Evolutionary conservation across 2,113 vertebrate species (phyloP).

Genomic region (Eublepharis macularius): DNA sequence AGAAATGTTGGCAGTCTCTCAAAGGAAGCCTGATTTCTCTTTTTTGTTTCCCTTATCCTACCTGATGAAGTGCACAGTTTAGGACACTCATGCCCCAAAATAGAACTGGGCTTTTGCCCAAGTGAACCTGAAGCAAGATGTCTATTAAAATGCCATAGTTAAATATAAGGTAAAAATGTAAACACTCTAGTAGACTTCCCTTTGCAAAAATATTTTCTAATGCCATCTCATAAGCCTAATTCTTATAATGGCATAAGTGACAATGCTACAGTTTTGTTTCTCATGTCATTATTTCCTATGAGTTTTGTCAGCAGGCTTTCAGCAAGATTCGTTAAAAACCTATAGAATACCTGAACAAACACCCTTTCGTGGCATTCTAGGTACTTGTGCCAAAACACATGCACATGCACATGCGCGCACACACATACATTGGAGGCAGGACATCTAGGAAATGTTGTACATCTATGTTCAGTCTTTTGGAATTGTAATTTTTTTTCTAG

Average conservation of each 20-base stretch:
- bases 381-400: neutral
- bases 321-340: constrained; percentile 53
- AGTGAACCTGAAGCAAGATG: constrained; percentile 24
- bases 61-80: constrained; percentile 49
- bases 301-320: constrained; percentile 35
- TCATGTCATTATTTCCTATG: constrained; percentile 18
- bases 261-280: constrained; percentile 18
- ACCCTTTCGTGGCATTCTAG: constrained; percentile 15
- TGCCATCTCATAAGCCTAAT: neutral
- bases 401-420: neutral
- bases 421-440: too few species aligned
- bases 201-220: constrained; percentile 38
- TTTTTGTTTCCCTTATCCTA: constrained; percentile 45
- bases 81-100: constrained; percentile 53
- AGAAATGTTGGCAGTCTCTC: neutral
- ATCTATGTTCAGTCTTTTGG: constrained; percentile 76
- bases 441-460: constrained; percentile 71
- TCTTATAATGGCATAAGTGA: constrained; percentile 38
- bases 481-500: constrained; percentile 71
- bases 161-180: constrained; percentile 32
- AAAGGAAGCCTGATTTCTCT: constrained; percentile 50
- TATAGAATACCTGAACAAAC: constrained; percentile 39
- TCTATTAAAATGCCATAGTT: constrained; percentile 55
- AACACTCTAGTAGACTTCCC: constrained; percentile 40
- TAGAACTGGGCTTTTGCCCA: constrained; percentile 43